A percentile compares a stretch with the other conserved stretches of the same genome.
These are phyloP conservation scores for Rhynchotus rufescens DNA, from an alignment of 2,797 vertebrate genomes.

Conservation along the genomic window DNA sequence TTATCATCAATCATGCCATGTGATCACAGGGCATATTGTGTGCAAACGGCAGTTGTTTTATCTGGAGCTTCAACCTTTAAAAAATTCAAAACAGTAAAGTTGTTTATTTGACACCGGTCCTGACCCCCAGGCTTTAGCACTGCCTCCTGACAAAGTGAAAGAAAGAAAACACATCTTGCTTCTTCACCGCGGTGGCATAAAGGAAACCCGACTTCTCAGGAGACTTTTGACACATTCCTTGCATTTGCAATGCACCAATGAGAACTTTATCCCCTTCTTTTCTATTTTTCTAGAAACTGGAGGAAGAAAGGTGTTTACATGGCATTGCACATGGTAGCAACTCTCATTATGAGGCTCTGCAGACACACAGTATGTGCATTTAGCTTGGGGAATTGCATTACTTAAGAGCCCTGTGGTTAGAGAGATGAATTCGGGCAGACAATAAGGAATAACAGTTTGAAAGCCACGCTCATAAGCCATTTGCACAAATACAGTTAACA, in stretches of 20 bases:
- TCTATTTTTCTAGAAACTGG: constrained; percentile 74
- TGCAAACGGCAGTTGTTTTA: constrained; percentile 82
- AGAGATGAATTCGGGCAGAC: constrained; percentile 70
- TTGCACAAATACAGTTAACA: constrained; percentile 47
- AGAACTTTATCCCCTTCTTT: constrained; percentile 60
- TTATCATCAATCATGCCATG: constrained; percentile 84
- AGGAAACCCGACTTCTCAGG: constrained; percentile 69
- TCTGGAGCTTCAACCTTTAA: constrained; percentile 81
- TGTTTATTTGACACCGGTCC: constrained; percentile 82
- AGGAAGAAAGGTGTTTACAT: constrained; percentile 75
- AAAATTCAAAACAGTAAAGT: constrained; percentile 85
- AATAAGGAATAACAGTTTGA: constrained; percentile 66
- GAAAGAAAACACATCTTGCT: constrained; percentile 80
- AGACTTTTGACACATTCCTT: constrained; percentile 71
- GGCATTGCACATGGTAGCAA: constrained; percentile 45
- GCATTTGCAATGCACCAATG: constrained; percentile 66
- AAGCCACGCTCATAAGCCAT: constrained; percentile 37
- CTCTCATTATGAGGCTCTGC: constrained; percentile 57
- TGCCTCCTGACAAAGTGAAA: constrained; percentile 78
- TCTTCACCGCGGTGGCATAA: constrained; percentile 71
- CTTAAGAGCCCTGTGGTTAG: constrained; percentile 69
- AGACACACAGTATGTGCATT: constrained; percentile 54
- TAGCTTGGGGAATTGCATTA: constrained; percentile 71
- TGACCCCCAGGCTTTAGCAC: constrained; percentile 78
- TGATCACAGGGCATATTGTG: constrained; percentile 82